Conservation (phyloP, 2,113 vertebrate genomes). For the Turdus rufiventris region DNA sequence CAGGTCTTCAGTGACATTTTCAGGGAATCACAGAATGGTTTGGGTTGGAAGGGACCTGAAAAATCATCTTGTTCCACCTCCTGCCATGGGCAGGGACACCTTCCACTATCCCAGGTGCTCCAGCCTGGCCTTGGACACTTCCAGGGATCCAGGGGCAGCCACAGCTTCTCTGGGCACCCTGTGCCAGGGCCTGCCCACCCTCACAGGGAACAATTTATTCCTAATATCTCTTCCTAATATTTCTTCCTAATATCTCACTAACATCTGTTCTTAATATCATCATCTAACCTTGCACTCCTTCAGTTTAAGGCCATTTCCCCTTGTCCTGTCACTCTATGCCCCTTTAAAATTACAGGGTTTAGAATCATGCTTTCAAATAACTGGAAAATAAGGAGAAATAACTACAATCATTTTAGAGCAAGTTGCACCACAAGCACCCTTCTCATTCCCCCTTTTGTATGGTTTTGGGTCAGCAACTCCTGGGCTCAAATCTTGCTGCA, state of each 20-base stretch:
- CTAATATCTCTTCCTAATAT: neutral
- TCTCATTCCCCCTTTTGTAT: neutral
- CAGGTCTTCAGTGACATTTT: neutral
- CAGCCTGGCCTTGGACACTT: rapidly evolving
- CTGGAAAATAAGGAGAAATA: neutral
- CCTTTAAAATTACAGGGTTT: neutral
- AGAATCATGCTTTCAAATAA: neutral
- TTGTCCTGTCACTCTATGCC: neutral
- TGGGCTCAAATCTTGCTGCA: neutral
- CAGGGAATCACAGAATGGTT: neutral
- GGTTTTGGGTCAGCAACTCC: neutral
- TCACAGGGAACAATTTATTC: neutral
- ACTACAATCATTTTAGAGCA: neutral
- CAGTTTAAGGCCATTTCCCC: neutral
- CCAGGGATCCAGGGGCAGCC: neutral
- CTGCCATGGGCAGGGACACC: neutral
- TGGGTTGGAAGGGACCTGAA: neutral
- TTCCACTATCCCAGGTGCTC: neutral
- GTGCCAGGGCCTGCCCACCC: neutral
- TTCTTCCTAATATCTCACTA: neutral
- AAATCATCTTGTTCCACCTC: neutral
- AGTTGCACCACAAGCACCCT: rapidly evolving
- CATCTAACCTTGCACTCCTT: neutral
- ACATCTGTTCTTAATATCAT: neutral
- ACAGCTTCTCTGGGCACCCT: neutral